Evolutionary conservation across 2,888 invertebrate genomes (phyloP), one percentile per base, ranked within the genome.

Genomic region (Steinernema scapterisci): DNA sequence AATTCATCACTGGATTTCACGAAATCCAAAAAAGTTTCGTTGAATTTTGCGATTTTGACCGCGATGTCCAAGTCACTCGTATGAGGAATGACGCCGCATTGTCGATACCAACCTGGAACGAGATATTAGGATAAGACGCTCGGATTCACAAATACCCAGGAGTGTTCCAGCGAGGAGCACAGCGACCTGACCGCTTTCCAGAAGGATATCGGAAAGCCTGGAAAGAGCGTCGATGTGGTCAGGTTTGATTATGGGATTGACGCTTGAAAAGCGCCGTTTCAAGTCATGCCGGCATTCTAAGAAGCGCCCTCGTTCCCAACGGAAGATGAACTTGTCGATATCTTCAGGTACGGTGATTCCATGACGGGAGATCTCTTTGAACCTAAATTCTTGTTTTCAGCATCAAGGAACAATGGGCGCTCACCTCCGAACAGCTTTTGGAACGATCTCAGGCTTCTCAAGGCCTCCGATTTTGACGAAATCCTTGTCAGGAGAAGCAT

Each of bases 281-380:
- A 54, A 6, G 54, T 54, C 54, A 25, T 54, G 54, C 2, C 54
- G 21, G 21, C 54, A 54, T 54, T 54, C 54, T 23, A 54, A 5
- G 23, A 54, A 54, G 5, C 54, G 21, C 13, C 54, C 54, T 23
- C 54, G 54, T 54, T 54, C 21, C 54, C 54, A 54, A 6, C 19
- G 13, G 25, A 54, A 13, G 13, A 54, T 25, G 25, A 54, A 54
- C 2, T 21, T 11, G 25, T 54, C 54, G 54, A 54, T 54, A 23
- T 54, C 21, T 3, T 21, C 21, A 21, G 54, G 54, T 19, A 54
- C 25, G 5, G 25, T 25, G 5, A 54, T 25, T 21, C 54, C 54
- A 13, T 23, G 13, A 13, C 25, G 7, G 5, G 21, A 6, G 11
- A 25, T 21, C 25, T 9, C 23, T 5, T 19, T 54, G 21, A 54